Evolutionary conservation across 1,140 invertebrate species (phyloP).

Genomic region (Zaprionus nigranus): DNA sequence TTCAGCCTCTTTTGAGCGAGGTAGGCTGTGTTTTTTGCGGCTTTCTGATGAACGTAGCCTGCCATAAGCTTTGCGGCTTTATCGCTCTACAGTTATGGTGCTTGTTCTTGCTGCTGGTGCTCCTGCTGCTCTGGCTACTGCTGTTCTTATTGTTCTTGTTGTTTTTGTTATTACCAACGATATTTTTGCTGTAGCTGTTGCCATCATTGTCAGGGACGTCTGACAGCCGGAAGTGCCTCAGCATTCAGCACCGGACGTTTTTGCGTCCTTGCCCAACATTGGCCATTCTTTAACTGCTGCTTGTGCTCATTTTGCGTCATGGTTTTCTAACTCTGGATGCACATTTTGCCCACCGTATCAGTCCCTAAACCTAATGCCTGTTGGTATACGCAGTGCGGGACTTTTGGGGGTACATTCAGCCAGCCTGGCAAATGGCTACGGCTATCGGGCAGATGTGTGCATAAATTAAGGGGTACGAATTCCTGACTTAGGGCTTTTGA

Average conservation of each 20-base stretch:
- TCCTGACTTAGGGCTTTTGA: not conserved
- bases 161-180: constrained; percentile 1
- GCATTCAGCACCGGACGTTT: constrained; percentile 3
- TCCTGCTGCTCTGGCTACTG: not conserved
- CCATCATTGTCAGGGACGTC: constrained; percentile 8
- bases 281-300: constrained; percentile 5
- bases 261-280: constrained; percentile 6
- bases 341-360: not conserved
- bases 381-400: not conserved
- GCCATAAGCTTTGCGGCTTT: constrained; percentile 31
- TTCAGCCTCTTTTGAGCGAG: not conserved
- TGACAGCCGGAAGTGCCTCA: constrained; percentile 5
- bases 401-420: not conserved
- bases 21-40: constrained; percentile 19
- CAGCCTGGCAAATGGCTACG: not conserved
- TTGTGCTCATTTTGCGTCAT: constrained; percentile 7
- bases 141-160: not conserved
- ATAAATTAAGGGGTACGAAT: not conserved
- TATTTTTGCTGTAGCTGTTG: not conserved
- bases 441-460: constrained; percentile 1
- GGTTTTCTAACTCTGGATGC: constrained; percentile 1
- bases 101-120: constrained; percentile 3
- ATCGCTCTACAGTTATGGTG: constrained; percentile 12
- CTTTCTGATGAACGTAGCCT: constrained; percentile 23
- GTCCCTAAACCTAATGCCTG: not conserved